A percentile compares a stretch with the other conserved stretches of the same genome.
Evolutionary conservation across 2,113 vertebrate species (phyloP).

Genomic region (Fulica atra): DNA sequence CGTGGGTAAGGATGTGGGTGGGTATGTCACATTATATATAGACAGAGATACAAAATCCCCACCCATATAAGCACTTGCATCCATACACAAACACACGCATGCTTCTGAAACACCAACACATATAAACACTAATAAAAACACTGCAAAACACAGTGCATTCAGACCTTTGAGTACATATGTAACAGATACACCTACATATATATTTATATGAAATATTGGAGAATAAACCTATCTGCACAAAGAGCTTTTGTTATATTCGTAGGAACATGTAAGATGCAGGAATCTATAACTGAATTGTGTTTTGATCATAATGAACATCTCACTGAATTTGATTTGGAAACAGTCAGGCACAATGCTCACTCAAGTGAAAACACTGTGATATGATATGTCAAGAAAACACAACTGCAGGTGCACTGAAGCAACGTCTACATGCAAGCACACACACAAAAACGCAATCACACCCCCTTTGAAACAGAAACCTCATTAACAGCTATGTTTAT

Average conservation of each 20-base stretch:
- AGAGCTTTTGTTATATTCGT: neutral
- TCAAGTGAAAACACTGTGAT: neutral
- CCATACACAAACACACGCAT: constrained; percentile 49
- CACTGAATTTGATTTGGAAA: neutral
- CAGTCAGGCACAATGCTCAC: neutral
- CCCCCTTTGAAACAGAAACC: neutral
- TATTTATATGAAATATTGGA: neutral
- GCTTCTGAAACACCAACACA: constrained; percentile 47
- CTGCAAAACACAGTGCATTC: neutral
- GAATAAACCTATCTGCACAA: neutral
- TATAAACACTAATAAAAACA: constrained; percentile 8
- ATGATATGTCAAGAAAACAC: constrained; percentile 7
- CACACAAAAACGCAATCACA: neutral
- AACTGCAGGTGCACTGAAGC: constrained; percentile 41
- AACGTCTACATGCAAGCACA: constrained; percentile 41
- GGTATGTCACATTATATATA: constrained; percentile 54
- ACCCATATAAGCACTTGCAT: constrained; percentile 36
- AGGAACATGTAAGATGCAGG: neutral
- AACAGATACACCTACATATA: neutral
- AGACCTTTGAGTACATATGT: neutral
- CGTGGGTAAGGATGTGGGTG: constrained; percentile 60
- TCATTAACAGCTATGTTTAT: neutral
- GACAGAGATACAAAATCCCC: constrained; percentile 45
- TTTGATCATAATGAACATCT: neutral
- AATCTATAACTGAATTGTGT: neutral